Conservation (phyloP, 2,113 vertebrate genomes). For the Jacana jacana region DNA sequence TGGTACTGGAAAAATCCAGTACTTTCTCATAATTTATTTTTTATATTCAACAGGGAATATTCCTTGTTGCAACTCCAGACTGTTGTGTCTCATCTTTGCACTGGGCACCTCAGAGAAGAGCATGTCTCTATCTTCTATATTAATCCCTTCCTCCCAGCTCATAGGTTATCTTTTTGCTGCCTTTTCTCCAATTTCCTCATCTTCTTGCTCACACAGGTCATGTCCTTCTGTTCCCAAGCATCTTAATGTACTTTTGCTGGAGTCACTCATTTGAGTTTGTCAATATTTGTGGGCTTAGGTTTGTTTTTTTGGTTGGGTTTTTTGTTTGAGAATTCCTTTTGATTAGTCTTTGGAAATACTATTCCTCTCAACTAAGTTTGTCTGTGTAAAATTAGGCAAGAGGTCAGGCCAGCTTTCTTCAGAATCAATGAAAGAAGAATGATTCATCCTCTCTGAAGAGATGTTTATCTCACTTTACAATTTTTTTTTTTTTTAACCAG, state of each 20-base stretch:
- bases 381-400: not conserved
- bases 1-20: not conserved
- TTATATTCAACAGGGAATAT: not conserved
- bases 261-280: not conserved
- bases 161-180: not conserved
- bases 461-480: not conserved
- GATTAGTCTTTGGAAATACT: not conserved
- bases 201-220: not conserved
- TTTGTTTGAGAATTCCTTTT: not conserved
- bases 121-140: not conserved
- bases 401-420: not conserved
- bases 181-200: not conserved
- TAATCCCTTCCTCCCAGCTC: not conserved
- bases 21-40: not conserved
- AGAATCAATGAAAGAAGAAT: not conserved
- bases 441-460: not conserved
- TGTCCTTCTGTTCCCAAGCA: not conserved
- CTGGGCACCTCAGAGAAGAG: not conserved
- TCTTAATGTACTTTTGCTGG: not conserved
- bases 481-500: not conserved
- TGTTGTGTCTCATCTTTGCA: not conserved
- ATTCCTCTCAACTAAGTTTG: not conserved
- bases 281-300: rapidly evolving
- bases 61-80: not conserved
- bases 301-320: not conserved